phyloP scores from a whole-genome alignment of 2,888 invertebrate species.

The Calameuta pallipes region DNA sequence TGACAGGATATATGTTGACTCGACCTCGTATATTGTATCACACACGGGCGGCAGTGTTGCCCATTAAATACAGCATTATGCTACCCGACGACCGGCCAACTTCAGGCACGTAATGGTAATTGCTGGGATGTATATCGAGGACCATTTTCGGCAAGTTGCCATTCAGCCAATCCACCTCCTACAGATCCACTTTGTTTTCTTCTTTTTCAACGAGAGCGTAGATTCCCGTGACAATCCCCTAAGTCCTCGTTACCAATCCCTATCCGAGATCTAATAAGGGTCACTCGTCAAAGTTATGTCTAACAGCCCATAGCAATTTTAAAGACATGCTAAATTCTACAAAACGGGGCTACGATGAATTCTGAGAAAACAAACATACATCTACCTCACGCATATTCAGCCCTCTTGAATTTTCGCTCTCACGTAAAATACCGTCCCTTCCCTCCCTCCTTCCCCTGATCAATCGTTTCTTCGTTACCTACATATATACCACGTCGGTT shows the following conservation, averaged over 20 bases:
- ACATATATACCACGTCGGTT: not conserved
- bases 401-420: not conserved
- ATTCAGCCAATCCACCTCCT: not conserved
- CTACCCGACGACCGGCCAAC: constrained; percentile 49
- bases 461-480: not conserved
- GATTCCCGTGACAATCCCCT: not conserved
- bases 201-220: not conserved
- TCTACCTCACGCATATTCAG: not conserved
- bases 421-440: not conserved
- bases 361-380: not conserved
- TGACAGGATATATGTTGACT: constrained; percentile 61
- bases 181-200: not conserved
- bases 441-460: not conserved
- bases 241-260: not conserved
- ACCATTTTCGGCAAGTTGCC: constrained; percentile 58
- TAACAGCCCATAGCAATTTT: not conserved
- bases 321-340: not conserved
- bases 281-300: not conserved
- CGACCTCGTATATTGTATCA: constrained; percentile 59
- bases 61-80: constrained; percentile 65
- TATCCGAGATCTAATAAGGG: not conserved
- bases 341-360: not conserved
- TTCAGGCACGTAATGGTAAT: constrained; percentile 58
- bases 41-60: constrained; percentile 48
- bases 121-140: constrained; percentile 50